Evolutionary conservation across 2,113 vertebrate genomes (phyloP), one percentile per base, ranked within the genome.

Genomic region (Chaetodon auriga): DNA sequence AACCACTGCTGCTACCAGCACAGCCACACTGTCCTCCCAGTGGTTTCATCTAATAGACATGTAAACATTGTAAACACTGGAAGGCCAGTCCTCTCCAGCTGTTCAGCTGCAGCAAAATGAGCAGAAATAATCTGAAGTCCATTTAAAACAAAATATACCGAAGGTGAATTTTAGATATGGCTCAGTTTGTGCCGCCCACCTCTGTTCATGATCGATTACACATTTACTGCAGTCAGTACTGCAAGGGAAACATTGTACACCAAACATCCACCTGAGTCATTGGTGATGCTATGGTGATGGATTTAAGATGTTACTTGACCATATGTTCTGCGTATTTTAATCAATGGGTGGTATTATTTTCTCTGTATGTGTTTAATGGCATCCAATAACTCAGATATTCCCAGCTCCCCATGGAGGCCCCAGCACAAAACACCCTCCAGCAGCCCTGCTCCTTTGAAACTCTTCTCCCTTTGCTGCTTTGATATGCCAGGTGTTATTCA

Each of bases 401-500:
- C 41, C 41, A 46, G 6, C 21, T 85, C 60, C 87, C 57, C 38
- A 35, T 7, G 36, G 58, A 84, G 71, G 78, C 68, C 65, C 21
- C n/a, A 8, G 41, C 30, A 70, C 45, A 66, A 77, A 82, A 25
- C 53, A 1, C 35, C 54, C 70, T 76, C 16, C 38, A 45, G 75
- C 61, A 66, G 48, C 70, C 30, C 63, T 18, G 54, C 63, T 81
- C 57, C 70, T 92, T 88, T 88, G 82, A 89, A 90, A 80, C 63
- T 36, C 5, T 0, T 55, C 49, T 86, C 55, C 35, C 73, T 73
- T 63, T 68, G 72, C 45, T 46, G 63, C 92, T 91, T 92, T 92
- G 89, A 93, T 90, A 51, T 81, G 82, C 84, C 90, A 90, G 90
- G 87, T 93, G 89, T 77, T 87, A 30, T 72, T 82, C 79, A 64